These are phyloP conservation scores for Synodontis membranacea DNA, from an alignment of 2,113 vertebrate genomes.

Conservation along the genomic window DNA sequence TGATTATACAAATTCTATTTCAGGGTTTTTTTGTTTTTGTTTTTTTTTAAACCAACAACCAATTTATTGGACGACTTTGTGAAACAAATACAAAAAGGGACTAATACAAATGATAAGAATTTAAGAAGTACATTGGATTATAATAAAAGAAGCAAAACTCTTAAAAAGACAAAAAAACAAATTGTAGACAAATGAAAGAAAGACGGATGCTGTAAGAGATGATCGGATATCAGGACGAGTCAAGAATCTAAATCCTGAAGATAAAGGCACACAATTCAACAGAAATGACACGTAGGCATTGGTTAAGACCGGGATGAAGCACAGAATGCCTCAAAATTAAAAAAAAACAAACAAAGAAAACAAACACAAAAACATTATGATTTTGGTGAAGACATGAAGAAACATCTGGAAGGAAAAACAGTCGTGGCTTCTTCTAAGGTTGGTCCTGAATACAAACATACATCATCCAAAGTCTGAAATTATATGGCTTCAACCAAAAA, in stretches of 20 bases:
- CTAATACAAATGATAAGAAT: background rate
- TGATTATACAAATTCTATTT: background rate
- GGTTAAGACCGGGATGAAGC: background rate
- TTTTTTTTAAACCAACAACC: background rate
- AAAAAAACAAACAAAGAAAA: background rate
- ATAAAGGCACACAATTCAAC: conserved; percentile 30
- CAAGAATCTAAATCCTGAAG: background rate
- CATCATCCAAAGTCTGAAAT: background rate
- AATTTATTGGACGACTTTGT: conserved; percentile 9
- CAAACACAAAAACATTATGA: background rate
- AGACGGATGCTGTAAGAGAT: background rate
- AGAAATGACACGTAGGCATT: background rate
- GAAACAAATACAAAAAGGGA: conserved; percentile 6
- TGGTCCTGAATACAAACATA: background rate
- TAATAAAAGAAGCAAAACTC: background rate
- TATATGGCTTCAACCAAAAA: background rate
- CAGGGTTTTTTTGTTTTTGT: no score
- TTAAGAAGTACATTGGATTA: background rate
- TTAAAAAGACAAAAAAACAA: background rate
- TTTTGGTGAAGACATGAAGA: background rate
- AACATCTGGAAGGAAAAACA: background rate
- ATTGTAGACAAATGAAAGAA: background rate
- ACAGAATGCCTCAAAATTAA: no score
- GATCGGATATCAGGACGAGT: background rate
- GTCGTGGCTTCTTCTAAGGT: background rate